Base-by-base conservation (phyloP, 2,797 vertebrate genomes). In the Iguana delicatissima region DNA sequence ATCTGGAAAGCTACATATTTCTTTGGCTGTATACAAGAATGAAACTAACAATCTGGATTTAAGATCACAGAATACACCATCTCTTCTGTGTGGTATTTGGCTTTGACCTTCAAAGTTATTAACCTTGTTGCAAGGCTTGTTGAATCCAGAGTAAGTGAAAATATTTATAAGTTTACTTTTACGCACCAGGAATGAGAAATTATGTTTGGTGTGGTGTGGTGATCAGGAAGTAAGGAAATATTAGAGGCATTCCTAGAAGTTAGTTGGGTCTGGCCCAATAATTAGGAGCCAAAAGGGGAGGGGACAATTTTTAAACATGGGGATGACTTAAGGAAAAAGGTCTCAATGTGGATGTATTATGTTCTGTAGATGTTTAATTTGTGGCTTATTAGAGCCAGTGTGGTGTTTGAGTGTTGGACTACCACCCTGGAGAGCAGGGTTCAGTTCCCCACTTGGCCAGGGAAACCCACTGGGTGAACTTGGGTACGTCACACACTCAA, bases 301-400 rank as follows among this genome's bases (percentile, higher is more conserved):
- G 52, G 50, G 3, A 73, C 55, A 18, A 88, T 8, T 2, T 2
- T 92, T 46, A n/a, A 72, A 81, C 74, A 24, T 94, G 74, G 84
- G 90, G 38, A 67, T 86, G 52, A 92, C 91, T 76, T 80, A 91
- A 83, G 92, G 35, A 86, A 92, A 91, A 90, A 16, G 90, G 52
- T 93, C n/a, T 79, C 76, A 50, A 9, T 62, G 0, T 22, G 22
- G 0, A 0, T 93, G 16, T 16, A 84, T 69, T 69, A 69, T 80
- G 26, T 80, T 67, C 77, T 95, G 73, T 50, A 22, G 80, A 84
- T 89, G 46, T 86, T 89, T 74, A 94, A 91, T 55, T 91, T 93
- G 26, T 88, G 89, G 35, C 84, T 96, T 67, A 95, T 89, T 90
- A 84, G 42, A 46, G 42, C 42, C 42, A 46, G 42, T 46, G 42